Percentiles rank a stretch among this genome's conserved stretches.
Conservation (phyloP, 2,113 vertebrate species). For the Amazona vittata region DNA sequence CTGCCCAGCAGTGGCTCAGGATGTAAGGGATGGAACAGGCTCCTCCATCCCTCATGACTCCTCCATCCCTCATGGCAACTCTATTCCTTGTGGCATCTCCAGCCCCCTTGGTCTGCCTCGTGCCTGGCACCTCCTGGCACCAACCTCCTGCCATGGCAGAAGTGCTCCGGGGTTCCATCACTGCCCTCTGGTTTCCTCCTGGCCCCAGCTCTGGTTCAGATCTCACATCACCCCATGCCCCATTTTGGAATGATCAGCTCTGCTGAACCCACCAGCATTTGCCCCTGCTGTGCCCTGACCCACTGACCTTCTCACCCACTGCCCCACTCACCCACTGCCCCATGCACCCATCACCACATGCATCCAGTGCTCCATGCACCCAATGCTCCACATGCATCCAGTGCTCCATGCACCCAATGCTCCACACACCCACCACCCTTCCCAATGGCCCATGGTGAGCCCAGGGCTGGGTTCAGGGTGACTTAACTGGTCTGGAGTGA, state of each 20-base stretch:
- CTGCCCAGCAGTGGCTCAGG: not conserved
- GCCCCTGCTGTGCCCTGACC: not conserved
- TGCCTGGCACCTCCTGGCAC: not conserved
- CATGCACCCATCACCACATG: rapidly evolving
- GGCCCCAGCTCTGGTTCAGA: too few species aligned
- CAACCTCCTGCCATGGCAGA: not conserved
- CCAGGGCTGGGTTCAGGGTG: not conserved
- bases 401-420: not conserved
- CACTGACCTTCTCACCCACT: not conserved
- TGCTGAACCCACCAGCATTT: rapidly evolving
- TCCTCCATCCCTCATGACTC: not conserved
- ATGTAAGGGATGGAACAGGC: rapidly evolving
- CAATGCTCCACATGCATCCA: not conserved
- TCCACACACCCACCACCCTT: not conserved
- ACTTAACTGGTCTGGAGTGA: not conserved
- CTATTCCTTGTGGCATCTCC: not conserved
- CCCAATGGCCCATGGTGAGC: not conserved
- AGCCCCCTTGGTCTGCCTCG: rapidly evolving
- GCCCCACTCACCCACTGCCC: rapidly evolving
- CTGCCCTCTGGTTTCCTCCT: not conserved
- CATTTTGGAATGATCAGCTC: not conserved
- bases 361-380: not conserved
- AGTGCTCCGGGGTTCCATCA: rapidly evolving
- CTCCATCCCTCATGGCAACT: not conserved
- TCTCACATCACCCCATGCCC: rapidly evolving